A percentile compares a stretch with the other conserved stretches of the same genome.
phyloP scores from a whole-genome alignment of 2,113 vertebrate species.

The Archilochus colubris region DNA sequence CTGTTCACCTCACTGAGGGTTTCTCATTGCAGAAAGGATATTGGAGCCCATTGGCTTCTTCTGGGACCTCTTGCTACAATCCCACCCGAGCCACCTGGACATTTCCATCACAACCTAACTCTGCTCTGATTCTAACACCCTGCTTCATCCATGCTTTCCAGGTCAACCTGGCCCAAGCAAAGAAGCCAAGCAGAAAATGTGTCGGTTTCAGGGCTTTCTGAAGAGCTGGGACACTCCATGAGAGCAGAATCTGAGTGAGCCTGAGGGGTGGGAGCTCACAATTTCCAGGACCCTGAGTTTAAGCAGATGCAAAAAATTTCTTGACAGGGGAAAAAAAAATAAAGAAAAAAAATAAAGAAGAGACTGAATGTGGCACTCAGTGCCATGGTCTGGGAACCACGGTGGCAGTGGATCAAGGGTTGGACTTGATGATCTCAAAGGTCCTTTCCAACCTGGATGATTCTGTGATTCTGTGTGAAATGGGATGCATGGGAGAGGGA shows the following conservation, averaged over 20 bases:
- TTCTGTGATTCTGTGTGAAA: too few relatives aligned
- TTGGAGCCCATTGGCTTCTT: background rate
- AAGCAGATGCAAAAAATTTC: background rate
- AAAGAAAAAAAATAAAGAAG: too few relatives aligned
- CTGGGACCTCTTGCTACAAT: background rate
- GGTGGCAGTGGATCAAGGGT: too few relatives aligned
- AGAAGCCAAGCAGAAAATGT: background rate
- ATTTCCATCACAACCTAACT: background rate
- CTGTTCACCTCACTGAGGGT: background rate
- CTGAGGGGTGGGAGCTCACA: fast-evolving
- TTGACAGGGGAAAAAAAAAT: background rate
- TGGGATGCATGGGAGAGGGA: background rate
- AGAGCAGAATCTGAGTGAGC: background rate
- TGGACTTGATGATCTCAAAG: too few relatives aligned
- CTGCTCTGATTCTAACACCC: background rate
- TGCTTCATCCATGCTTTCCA: background rate
- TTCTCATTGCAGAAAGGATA: background rate
- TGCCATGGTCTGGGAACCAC: too few relatives aligned
- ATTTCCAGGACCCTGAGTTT: background rate
- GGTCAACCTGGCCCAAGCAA: background rate
- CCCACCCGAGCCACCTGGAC: background rate
- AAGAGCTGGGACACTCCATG: background rate
- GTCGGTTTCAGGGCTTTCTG: background rate
- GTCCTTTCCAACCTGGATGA: too few relatives aligned
- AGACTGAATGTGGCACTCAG: too few relatives aligned